A percentile compares a stretch with the other conserved stretches of the same genome.
Evolutionary conservation across 2,888 invertebrate genomes (phyloP).

Genomic region (Arge pagana): DNA sequence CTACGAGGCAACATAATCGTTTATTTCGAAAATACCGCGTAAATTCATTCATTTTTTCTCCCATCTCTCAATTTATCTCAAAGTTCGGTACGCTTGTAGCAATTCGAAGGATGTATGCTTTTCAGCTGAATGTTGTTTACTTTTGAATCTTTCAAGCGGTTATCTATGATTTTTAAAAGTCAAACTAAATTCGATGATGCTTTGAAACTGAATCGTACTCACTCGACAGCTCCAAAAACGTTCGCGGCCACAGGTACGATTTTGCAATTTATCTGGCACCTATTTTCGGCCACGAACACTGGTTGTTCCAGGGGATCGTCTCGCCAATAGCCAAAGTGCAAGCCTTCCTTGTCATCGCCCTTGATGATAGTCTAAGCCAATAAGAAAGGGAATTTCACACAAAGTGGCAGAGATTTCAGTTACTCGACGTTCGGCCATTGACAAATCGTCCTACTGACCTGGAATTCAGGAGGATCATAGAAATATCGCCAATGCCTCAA

Average conservation of each 20-base stretch:
- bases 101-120: neutral
- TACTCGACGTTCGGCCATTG: neutral
- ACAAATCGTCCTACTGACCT: conserved; percentile 61
- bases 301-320: conserved; percentile 79
- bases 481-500: conserved; percentile 88
- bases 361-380: conserved; percentile 69
- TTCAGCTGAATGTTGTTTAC: too few relatives aligned
- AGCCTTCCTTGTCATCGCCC: conserved; percentile 70
- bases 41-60: neutral
- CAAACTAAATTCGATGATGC: too few relatives aligned
- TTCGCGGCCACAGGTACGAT: conserved; percentile 77
- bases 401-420: neutral
- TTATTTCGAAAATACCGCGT: neutral
- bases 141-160: too few relatives aligned
- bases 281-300: conserved; percentile 78
- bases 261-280: conserved; percentile 68
- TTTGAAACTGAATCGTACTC: conserved; percentile 51
- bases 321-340: conserved; percentile 89
- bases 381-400: conserved; percentile 14
- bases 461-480: conserved; percentile 94
- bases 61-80: neutral
- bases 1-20: conserved; percentile 42
- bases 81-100: neutral
- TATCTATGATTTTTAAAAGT: too few relatives aligned
- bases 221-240: conserved; percentile 80